Evolutionary conservation across 1,140 invertebrate species (phyloP).

Genomic region (Copidosoma floridanum): DNA sequence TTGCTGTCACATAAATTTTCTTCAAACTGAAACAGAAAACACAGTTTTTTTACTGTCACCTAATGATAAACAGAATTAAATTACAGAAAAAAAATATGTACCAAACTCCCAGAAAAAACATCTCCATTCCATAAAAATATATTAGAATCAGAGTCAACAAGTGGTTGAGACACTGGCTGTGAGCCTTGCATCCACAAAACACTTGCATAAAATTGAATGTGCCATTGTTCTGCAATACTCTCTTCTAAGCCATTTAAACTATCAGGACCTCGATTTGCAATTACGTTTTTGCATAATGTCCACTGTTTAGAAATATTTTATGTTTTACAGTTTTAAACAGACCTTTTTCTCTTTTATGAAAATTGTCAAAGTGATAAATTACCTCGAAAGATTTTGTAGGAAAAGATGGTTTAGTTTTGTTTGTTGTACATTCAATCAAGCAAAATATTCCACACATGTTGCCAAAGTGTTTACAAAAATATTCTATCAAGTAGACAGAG

Average conservation of each 20-base stretch:
- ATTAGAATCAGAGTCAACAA: slow-evolving; percentile 58
- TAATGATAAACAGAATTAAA: neutral
- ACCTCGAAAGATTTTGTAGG: slow-evolving; percentile 6
- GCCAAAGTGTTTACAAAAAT: too few species aligned
- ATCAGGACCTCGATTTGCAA: slow-evolving; percentile 58
- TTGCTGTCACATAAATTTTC: slow-evolving; percentile 50
- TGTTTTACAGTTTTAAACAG: neutral
- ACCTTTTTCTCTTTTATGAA: neutral
- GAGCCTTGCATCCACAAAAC: slow-evolving; percentile 73
- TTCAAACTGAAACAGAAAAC: slow-evolving; percentile 34
- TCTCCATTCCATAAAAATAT: slow-evolving; percentile 81
- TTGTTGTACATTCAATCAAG: slow-evolving; percentile 26
- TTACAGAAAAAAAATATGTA: slow-evolving; percentile 28
- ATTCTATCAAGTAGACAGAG: too few species aligned
- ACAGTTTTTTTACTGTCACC: neutral
- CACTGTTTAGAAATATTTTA: slow-evolving; percentile 43
- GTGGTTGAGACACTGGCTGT: slow-evolving; percentile 61
- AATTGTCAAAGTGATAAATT: slow-evolving; percentile 1
- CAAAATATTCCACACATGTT: slow-evolving; percentile 55
- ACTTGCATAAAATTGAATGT: slow-evolving; percentile 64
- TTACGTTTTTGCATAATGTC: slow-evolving; percentile 43
- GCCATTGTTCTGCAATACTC: slow-evolving; percentile 55
- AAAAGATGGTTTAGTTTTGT: neutral
- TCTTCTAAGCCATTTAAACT: slow-evolving; percentile 32
- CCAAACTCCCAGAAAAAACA: slow-evolving; percentile 62